Conservation (phyloP, 2,888 invertebrate species). For the Microctonus hyperodae region DNA sequence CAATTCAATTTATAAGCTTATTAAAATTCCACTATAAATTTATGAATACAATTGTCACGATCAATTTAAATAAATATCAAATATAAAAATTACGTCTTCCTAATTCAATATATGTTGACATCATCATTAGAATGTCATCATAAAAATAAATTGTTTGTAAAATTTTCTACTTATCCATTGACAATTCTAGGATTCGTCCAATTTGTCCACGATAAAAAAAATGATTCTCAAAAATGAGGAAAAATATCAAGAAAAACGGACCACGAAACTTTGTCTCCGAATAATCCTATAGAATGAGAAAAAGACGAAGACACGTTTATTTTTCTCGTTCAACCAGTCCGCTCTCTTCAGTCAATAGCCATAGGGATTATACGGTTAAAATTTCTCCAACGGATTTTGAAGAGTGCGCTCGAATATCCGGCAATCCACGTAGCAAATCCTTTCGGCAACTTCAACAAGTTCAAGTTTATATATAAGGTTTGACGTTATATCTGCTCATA, state of each 20-base stretch:
- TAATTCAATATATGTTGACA: too few species aligned
- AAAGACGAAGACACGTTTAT: not conserved
- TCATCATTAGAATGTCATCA: too few species aligned
- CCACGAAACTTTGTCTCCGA: not conserved
- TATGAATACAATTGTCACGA: not conserved
- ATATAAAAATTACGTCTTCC: too few species aligned
- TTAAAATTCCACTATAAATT: not conserved
- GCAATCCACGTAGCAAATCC: conserved; percentile 9
- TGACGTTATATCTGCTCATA: conserved; percentile 16
- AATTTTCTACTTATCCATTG: too few species aligned
- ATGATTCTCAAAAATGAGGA: not conserved
- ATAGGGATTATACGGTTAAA: conserved; percentile 1
- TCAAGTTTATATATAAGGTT: not conserved
- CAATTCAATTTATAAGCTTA: not conserved
- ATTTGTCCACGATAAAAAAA: not conserved
- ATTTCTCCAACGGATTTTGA: conserved; percentile 4
- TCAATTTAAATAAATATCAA: not conserved
- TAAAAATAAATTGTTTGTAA: too few species aligned
- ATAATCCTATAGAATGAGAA: not conserved
- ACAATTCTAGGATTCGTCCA: too few species aligned
- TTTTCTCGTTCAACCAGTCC: not conserved
- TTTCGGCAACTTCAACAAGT: not conserved
- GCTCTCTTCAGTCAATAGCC: not conserved
- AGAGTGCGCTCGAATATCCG: conserved; percentile 3
- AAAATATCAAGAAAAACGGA: not conserved